Evolutionary conservation across 2,113 vertebrate species (phyloP).

Genomic region (Micromys minutus): DNA sequence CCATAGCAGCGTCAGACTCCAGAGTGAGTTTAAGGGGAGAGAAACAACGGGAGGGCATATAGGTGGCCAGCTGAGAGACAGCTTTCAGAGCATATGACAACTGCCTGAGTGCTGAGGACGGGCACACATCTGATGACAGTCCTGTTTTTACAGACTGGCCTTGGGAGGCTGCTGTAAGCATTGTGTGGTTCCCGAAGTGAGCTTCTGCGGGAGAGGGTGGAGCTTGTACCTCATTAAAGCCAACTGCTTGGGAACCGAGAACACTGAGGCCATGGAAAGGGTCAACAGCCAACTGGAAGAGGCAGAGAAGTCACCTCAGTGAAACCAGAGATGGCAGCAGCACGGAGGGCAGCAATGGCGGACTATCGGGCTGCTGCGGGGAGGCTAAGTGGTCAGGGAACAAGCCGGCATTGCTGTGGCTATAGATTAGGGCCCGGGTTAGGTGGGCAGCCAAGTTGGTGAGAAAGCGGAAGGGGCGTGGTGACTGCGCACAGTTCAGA

Average conservation of each 20-base stretch:
- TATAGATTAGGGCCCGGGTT: background rate
- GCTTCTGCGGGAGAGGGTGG: background rate
- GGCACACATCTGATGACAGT: background rate
- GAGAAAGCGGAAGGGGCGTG: background rate
- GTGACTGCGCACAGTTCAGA: background rate
- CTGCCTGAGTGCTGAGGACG: background rate
- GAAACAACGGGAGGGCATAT: background rate
- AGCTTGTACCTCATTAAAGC: background rate
- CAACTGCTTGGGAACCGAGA: background rate
- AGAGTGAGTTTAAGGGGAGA: background rate
- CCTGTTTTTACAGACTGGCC: background rate
- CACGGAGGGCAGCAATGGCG: background rate
- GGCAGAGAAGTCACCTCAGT: no score
- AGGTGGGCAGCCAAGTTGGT: background rate
- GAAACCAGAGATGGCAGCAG: background rate
- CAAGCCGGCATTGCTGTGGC: background rate
- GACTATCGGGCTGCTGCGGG: background rate
- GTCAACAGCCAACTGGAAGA: background rate
- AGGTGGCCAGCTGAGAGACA: background rate
- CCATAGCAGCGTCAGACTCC: background rate
- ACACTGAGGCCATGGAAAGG: background rate
- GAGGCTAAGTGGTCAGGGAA: background rate
- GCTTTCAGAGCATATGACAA: background rate
- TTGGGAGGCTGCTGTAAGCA: background rate
- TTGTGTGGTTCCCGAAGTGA: rapidly evolving